A percentile compares a stretch with the other conserved stretches of the same genome.
Evolutionary conservation across 2,888 invertebrate species (phyloP).

Genomic region (Lapara coniferarum): DNA sequence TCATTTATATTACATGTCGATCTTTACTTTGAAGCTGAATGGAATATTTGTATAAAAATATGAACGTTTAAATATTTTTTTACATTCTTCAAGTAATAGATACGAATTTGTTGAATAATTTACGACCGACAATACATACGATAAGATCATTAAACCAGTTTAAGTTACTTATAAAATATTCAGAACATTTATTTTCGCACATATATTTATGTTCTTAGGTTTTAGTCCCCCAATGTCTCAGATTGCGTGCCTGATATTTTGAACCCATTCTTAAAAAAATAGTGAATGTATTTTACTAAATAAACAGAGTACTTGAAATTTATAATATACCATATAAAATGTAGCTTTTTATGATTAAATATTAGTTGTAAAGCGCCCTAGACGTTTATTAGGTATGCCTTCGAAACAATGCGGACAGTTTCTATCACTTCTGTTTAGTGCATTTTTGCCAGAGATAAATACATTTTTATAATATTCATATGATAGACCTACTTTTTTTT

Average conservation of each 20-base stretch:
- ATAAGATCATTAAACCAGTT: neutral
- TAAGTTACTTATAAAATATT: neutral
- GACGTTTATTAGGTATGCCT: neutral
- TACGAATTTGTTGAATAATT: neutral
- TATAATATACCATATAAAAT: too few species aligned
- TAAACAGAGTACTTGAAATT: too few species aligned
- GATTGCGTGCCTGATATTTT: neutral
- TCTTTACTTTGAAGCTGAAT: neutral
- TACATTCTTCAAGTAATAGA: neutral
- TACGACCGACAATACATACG: neutral
- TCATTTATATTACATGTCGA: neutral
- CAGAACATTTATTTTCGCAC: too few species aligned
- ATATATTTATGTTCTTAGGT: neutral
- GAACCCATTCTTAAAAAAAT: neutral
- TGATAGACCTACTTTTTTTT: too few species aligned
- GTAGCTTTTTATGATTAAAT: too few species aligned
- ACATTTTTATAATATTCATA: too few species aligned
- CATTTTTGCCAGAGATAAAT: neutral
- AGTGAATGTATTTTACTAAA: neutral
- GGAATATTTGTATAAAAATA: slow-evolving; percentile 7
- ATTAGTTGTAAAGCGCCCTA: neutral
- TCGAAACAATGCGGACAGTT: slow-evolving; percentile 10
- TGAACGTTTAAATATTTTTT: neutral
- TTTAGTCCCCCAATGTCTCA: neutral
- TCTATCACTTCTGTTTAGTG: neutral